phyloP scores from a whole-genome alignment of 92 coral and sea anemone genomes.

The Scolanthus callimorphus region DNA sequence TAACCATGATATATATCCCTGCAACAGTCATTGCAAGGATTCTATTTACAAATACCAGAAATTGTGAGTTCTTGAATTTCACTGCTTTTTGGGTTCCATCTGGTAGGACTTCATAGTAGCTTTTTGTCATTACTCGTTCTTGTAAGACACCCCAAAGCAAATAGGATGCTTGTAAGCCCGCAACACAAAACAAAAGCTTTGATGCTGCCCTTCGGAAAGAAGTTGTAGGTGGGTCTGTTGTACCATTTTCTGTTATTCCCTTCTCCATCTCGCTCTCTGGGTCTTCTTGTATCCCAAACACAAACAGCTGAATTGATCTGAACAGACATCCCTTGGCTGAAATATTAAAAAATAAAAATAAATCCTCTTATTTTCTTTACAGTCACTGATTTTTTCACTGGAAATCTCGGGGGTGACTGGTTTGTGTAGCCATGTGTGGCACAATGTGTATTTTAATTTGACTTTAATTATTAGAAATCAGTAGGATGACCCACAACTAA shows the following conservation, averaged over 20 bases:
- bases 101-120: constrained; percentile 47
- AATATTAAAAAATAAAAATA: no score
- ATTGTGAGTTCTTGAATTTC: constrained; percentile 87
- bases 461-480: no score
- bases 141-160: constrained; percentile 97
- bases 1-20: constrained; percentile 45
- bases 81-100: constrained; percentile 67
- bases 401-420: no score
- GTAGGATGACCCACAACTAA: no score
- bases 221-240: constrained; percentile 14
- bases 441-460: no score
- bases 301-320: constrained; percentile 75
- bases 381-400: no score
- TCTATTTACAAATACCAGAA: constrained; percentile 87
- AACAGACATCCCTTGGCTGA: constrained; percentile 61
- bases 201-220: constrained; percentile 53
- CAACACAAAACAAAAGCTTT: constrained; percentile 69
- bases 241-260: constrained; percentile 23
- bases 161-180: constrained; percentile 83
- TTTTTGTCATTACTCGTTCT: constrained; percentile 84
- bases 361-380: no score
- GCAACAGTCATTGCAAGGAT: constrained; percentile 79
- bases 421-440: no score
- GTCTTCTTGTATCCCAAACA: constrained; percentile 85
- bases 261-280: constrained; percentile 67